Evolutionary conservation across 2,888 invertebrate species (phyloP), one percentile per base, ranked within the genome.

Genomic region (Cristatella mucedo): DNA sequence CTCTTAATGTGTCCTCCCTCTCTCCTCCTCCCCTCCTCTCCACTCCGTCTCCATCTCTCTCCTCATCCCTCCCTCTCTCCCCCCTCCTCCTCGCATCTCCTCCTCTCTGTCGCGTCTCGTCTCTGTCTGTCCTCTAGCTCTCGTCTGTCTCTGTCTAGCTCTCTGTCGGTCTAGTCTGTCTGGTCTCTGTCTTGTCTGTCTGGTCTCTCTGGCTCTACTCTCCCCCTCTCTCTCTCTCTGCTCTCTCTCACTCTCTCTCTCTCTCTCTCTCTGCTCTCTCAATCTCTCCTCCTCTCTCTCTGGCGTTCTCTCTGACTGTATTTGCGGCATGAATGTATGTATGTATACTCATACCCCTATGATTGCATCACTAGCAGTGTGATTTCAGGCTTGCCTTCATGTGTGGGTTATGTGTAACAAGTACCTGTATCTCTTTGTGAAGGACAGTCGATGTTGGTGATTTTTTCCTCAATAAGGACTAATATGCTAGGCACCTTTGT

Each of bases 21-120:
- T n/a, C n/a, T n/a, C n/a, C n/a, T n/a, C 3, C 11, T 15, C 4
- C 3, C 18, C 5, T 29, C 5, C 37, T 29, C 13, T 11, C n/a
- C 15, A 1, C 5, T 37, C 36, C 18, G n/a, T 2, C 9, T 4
- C 18, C 5, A 2, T 5, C 36, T 5, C 2, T 7, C 2, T 5
- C 2, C 2, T 5, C 4, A 4, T 1, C 13, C 6, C 26, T 7
- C 11, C 15, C 37, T 5, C 6, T 7, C 5, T 20, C 6, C 11
- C 11, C 13, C 13, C 9, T 32, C 7, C n/a, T 32, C 7, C n/a
- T 32, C 15, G 32, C n/a, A 9, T 16, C 7, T 3, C 18, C 46
- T 24, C 40, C 55, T 56, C 47, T 51, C 5, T 56, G 44, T 15
- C 51, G 49, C 2, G 47, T 42, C 13, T 52, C 52, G 16, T 53